Evolutionary conservation across 2,888 invertebrate species (phyloP).

Genomic region (Anagyrus pseudococci): DNA sequence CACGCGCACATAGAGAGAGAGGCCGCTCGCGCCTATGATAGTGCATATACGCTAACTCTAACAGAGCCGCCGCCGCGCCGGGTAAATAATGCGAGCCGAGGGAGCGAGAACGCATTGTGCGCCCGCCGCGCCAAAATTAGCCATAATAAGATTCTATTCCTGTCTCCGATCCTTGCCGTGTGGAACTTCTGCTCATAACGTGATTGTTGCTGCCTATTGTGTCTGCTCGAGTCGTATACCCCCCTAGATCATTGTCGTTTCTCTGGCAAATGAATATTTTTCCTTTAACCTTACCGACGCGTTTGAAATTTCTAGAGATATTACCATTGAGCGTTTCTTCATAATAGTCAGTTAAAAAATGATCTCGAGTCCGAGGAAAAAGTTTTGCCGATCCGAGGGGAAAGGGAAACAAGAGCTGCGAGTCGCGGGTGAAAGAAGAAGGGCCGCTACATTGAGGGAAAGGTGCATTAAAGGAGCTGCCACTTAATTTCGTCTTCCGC

Average conservation of each 20-base stretch:
- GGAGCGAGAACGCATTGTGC: not conserved
- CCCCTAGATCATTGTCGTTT: too few species aligned
- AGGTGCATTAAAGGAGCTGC: constrained; percentile 28
- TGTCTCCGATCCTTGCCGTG: constrained; percentile 28
- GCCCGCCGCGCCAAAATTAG: constrained; percentile 10
- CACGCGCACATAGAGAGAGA: not conserved
- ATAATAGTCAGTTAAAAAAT: too few species aligned
- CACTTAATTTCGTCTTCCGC: constrained; percentile 30
- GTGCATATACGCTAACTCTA: constrained; percentile 20
- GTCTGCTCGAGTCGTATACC: not conserved
- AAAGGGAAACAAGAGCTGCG: constrained; percentile 14
- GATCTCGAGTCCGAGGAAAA: too few species aligned
- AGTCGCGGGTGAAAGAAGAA: constrained; percentile 17
- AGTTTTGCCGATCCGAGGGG: not conserved
- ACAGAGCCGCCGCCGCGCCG: constrained; percentile 1
- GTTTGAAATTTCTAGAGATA: too few species aligned
- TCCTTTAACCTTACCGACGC: too few species aligned
- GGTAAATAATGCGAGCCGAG: constrained; percentile 28
- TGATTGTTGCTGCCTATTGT: constrained; percentile 23
- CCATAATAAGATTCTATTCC: constrained; percentile 35
- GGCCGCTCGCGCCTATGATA: not conserved
- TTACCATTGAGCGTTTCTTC: too few species aligned
- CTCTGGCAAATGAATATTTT: too few species aligned
- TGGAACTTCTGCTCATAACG: constrained; percentile 19
- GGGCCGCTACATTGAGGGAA: constrained; percentile 14